A percentile compares a stretch with the other conserved stretches of the same genome.
phyloP scores from a whole-genome alignment of 2,797 vertebrate species.

The Hapalemur alaotrensis region DNA sequence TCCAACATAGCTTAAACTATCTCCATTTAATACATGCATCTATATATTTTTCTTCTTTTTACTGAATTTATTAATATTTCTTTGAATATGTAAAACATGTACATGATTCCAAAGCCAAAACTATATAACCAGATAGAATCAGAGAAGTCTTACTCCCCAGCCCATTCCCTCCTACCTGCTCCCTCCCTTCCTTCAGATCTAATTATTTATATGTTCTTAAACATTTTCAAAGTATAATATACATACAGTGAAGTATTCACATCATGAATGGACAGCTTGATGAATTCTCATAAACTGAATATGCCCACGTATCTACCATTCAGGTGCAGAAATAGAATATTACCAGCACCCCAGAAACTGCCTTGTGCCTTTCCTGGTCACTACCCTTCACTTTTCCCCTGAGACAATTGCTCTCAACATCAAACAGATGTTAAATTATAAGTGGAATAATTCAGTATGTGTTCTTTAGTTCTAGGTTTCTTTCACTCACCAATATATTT shows the following conservation, averaged over 20 bases:
- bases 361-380: neutral
- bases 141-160: neutral
- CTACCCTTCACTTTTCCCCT: neutral
- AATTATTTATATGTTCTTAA: neutral
- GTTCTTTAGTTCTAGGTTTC: neutral
- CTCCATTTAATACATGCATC: neutral
- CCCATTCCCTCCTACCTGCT: neutral
- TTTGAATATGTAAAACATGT: constrained; percentile 22
- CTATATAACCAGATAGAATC: neutral
- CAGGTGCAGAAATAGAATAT: neutral
- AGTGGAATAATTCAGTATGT: neutral
- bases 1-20: constrained; percentile 8
- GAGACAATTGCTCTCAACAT: neutral
- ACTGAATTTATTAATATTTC: neutral
- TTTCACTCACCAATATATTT: neutral
- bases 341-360: neutral
- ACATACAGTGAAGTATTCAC: neutral
- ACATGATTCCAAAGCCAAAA: neutral
- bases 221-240: neutral
- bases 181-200: neutral
- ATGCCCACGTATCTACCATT: neutral
- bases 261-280: neutral
- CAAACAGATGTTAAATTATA: neutral
- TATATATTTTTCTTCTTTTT: neutral
- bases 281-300: neutral